Conservation (phyloP, 1,140 invertebrate species). For the Aphelenchoides fujianensis region DNA sequence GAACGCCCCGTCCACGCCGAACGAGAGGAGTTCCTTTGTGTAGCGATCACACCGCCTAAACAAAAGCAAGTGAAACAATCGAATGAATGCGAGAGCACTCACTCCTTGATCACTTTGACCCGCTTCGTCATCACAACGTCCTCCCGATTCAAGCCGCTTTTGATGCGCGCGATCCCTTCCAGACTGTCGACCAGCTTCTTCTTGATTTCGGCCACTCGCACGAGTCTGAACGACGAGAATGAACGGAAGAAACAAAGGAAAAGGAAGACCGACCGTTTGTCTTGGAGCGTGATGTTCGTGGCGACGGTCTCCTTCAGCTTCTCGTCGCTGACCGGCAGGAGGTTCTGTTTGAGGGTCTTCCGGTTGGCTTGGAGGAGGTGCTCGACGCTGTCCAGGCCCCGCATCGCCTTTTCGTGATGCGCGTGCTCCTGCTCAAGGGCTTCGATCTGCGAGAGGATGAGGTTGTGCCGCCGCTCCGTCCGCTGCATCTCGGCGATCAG, state of each 20-base stretch:
- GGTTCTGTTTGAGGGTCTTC: not conserved
- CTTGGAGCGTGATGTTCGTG: not conserved
- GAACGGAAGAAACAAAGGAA: not conserved
- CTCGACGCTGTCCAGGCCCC: not conserved
- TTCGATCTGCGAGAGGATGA: not conserved
- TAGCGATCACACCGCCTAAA: constrained; percentile 16
- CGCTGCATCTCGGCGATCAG: constrained; percentile 6
- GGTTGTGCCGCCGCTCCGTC: not conserved
- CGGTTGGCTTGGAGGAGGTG: not conserved
- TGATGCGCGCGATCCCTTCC: not conserved
- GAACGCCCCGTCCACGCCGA: not conserved
- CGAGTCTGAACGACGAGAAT: not conserved
- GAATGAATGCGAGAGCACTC: not conserved
- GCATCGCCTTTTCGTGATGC: constrained; percentile 5
- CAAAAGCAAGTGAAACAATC: not conserved
- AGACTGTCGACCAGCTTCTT: not conserved
- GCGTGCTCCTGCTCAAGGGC: not conserved
- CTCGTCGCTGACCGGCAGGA: constrained; percentile 5
- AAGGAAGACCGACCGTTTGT: constrained; percentile 1
- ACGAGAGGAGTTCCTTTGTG: not conserved
- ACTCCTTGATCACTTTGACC: not conserved
- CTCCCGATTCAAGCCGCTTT: constrained; percentile 7
- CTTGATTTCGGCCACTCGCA: not conserved
- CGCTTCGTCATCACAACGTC: not conserved
- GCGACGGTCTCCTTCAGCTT: not conserved